A percentile compares a stretch with the other conserved stretches of the same genome.
phyloP scores from a whole-genome alignment of 2,113 vertebrate genomes.

The Ophthalmolycus amberensis region DNA sequence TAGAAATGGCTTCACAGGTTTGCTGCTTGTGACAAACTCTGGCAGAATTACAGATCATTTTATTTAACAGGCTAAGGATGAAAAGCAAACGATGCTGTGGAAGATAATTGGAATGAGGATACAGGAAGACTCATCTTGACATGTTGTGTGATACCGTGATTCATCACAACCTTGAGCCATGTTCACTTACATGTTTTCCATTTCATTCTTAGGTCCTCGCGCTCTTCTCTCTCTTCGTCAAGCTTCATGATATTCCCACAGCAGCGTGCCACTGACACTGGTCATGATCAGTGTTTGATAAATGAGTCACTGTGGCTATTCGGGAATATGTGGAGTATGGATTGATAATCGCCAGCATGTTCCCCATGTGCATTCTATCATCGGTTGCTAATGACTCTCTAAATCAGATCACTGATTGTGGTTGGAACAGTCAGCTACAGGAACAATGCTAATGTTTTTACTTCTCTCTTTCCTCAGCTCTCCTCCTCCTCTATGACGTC shows the following conservation, averaged over 20 bases:
- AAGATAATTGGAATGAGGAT: neutral
- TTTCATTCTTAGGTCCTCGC: neutral
- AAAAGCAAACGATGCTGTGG: neutral
- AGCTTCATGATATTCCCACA: neutral
- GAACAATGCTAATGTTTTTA: neutral
- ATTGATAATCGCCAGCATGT: neutral
- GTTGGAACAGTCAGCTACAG: neutral
- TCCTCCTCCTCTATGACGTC: slow-evolving; percentile 93
- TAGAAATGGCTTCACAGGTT: neutral
- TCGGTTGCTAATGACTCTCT: neutral
- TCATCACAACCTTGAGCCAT: neutral
- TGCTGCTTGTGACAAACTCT: neutral
- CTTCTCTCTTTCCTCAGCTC: slow-evolving; percentile 80
- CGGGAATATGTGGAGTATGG: neutral
- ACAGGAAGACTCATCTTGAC: neutral
- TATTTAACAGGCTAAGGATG: too few relatives aligned
- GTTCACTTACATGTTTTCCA: neutral
- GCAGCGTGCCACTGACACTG: neutral
- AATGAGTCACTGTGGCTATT: neutral
- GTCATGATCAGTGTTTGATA: neutral
- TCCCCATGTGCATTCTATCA: neutral
- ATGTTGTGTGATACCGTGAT: neutral
- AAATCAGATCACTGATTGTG: neutral
- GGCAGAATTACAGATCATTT: neutral
- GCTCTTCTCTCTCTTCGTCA: neutral